Evolutionary conservation across 1,140 invertebrate genomes (phyloP), one percentile per base, ranked within the genome.

Genomic region (Nephila pilipes): DNA sequence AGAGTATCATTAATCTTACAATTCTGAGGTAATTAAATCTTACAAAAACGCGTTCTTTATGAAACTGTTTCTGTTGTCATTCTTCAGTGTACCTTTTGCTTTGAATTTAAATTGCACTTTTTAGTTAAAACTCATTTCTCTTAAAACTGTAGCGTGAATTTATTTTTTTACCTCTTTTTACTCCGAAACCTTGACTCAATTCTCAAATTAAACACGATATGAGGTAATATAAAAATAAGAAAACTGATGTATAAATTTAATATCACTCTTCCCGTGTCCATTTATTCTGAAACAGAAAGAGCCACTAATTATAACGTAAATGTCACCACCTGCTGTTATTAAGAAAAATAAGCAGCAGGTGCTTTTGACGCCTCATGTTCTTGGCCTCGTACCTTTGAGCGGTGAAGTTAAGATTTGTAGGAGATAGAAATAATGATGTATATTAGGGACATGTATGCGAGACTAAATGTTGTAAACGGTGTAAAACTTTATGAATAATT

Each of bases 251-350:
- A 46, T 83, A 22, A 83, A 54, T 54, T 46, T 55, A 54, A 83
- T 55, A 83, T 46, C 80, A 83, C n/a, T 16, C 80, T 16, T 54
- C n/a, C 22, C 36, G 16, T 75, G 80, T 83, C 29, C 25, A 32
- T 83, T 83, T 75, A 55, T 81, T 25, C 80, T 4, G 0, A 22
- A n/a, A 22, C 20, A 29, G 80, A 81, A 54, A 54, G 38, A 46
- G n/a, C n/a, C 22, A 55, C 38, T 81, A 55, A 81, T 81, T 81
- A 55, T 81, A 55, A 55, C 80, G 22, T n/a, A 55, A 54, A 55
- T 81, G 80, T 55, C 80, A 81, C 36, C 38, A 81, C 80, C 80
- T 81, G 80, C 80, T 55, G 80, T 22, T 18, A 12, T 54, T n/a
- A 46, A 46, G 80, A 81, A 81, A 81, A 81, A 81, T 81, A 46